Base-by-base conservation (phyloP, 2,797 vertebrate species). In the Stomatorhinus walkeri region DNA sequence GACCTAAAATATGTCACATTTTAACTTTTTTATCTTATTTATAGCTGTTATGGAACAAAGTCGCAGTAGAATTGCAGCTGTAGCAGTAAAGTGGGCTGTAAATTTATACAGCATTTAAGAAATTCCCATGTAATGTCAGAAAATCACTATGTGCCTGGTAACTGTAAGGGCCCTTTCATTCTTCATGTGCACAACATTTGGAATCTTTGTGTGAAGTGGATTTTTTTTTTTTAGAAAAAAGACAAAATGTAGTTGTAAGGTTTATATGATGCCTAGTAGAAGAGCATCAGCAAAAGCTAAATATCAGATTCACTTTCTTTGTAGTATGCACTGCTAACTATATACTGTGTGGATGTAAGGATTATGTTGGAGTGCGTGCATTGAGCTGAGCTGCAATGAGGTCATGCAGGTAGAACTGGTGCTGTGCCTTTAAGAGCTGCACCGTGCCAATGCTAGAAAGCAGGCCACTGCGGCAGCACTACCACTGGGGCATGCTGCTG, bases 391-490 rank as follows among this genome's bases (percentile, higher is more conserved):
- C 9, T 51, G 76, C 52, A 46, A 49, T 88, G 76, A 22, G 76
- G 46, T 52, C 46, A 32, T 86, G 22, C 28, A 61, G 59, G 88
- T 14, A 85, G 64, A 87, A 90, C 54, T 32, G 46, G 88, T 46
- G 59, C 87, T 91, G 19, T 93, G 88, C 85, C 91, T 94, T 94
- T 94, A 94, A 95, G 93, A 92, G 89, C 90, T 83, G 86, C 90
- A 89, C 89, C 5, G 40, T 88, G 88, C 87, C 40, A 89, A 84
- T 43, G 88, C 90, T 91, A 16, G 90, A 94, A 95, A 95, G 90
- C 93, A 94, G 95, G 94, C 90, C 94, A 94, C 93, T 94, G 92
- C 92, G 52, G 91, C 91, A 92, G 89, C 52, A 68, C 90, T 89
- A 88, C 93, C 90, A 81, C 92, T 93, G 92, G 92, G 93, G 93